Base-by-base conservation (phyloP, 2,797 vertebrate genomes). In the Phoxinus dragarum region DNA sequence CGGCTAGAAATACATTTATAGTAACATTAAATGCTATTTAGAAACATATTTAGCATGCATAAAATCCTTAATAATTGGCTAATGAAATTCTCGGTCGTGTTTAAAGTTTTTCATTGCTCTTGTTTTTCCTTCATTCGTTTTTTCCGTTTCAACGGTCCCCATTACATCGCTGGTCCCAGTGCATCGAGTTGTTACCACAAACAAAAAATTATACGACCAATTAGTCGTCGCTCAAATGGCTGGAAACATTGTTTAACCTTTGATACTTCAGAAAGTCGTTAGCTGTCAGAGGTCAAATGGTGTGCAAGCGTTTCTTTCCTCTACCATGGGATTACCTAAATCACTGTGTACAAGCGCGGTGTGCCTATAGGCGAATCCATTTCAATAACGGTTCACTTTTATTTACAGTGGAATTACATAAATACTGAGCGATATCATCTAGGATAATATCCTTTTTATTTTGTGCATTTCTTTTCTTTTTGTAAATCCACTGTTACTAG, bases 161-260 rank as follows among this genome's bases (percentile, higher is more conserved):
- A n/a, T n/a, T 34, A 66, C 1, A 8, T 54, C 17, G 23, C 54
- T 19, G n/a, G 14, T 12, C 59, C 21, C 21, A 17, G 49, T 47
- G 82, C 85, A 59, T 67, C 64, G 34, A 31, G 71, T 52, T 84
- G 61, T 3, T 76, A 36, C 82, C 73, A 59, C 64, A 89, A 91
- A 88, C 14, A 64, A 83, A 86, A 88, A 84, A 88, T 81, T 44
- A 88, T 89, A 84, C 81, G 86, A 83, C 68, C 92, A 93, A 93
- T 94, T 94, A 92, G 92, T 86, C 38, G 1, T 67, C n/a, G 79
- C 90, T 93, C 90, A 92, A 94, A 94, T 90, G 87, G 91, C 89
- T 94, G 93, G 93, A 95, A 95, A 95, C 92, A 90, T 94, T 94
- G 93, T 95, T 95, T 95, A 95, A 96, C 94, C 95, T 94, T 87